Evolutionary conservation across 2,888 invertebrate genomes (phyloP).

Genomic region (Muschampia plurimacula): DNA sequence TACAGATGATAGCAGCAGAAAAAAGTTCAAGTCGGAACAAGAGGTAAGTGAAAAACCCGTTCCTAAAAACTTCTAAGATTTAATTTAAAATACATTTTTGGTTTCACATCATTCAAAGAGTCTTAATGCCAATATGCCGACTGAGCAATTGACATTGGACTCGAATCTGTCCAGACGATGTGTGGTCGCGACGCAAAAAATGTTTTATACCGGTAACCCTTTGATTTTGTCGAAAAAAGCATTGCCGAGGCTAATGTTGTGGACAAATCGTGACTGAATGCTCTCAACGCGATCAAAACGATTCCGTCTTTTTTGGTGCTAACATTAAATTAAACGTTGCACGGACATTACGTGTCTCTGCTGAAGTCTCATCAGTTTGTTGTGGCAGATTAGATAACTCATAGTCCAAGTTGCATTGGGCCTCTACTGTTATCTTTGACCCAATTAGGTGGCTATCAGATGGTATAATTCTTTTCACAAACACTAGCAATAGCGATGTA

Average conservation of each 20-base stretch:
- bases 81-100: neutral
- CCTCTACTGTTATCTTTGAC: slow-evolving; percentile 39
- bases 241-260: slow-evolving; percentile 28
- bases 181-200: slow-evolving; percentile 31
- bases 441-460: slow-evolving; percentile 41
- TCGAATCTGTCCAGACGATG: slow-evolving; percentile 15
- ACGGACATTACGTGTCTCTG: slow-evolving; percentile 13
- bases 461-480: slow-evolving; percentile 32
- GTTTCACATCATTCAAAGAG: neutral
- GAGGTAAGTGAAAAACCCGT: slow-evolving; percentile 62
- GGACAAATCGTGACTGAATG: slow-evolving; percentile 28
- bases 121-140: neutral
- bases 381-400: slow-evolving; percentile 31
- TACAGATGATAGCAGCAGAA: slow-evolving; percentile 82
- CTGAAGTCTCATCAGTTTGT: slow-evolving; percentile 16
- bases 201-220: slow-evolving; percentile 23
- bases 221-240: slow-evolving; percentile 32
- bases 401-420: slow-evolving; percentile 8
- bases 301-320: slow-evolving; percentile 24
- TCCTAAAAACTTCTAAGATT: neutral
- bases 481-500: slow-evolving; percentile 14
- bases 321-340: slow-evolving; percentile 22
- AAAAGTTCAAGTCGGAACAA: slow-evolving; percentile 76
- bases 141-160: slow-evolving; percentile 9
- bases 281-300: slow-evolving; percentile 18